Conservation (phyloP, 2,888 invertebrate genomes). For the Patella caerulea region DNA sequence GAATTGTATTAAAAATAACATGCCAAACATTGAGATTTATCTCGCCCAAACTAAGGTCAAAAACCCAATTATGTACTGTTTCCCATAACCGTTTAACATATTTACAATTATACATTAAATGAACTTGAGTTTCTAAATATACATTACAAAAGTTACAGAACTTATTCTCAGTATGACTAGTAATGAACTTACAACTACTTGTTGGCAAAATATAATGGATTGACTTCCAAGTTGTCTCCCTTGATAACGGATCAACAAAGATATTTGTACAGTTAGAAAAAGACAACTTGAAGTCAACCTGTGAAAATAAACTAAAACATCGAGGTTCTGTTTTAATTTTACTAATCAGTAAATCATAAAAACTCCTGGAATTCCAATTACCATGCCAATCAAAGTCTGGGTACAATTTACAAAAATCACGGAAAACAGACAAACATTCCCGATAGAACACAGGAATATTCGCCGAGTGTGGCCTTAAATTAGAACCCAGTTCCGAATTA, state of each 20-base stretch:
- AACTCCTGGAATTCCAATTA: not conserved
- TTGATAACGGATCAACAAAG: not conserved
- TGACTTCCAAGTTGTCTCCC: not conserved
- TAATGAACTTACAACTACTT: not conserved
- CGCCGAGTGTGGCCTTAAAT: slow-evolving; percentile 29
- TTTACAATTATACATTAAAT: not conserved
- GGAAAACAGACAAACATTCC: slow-evolving; percentile 16
- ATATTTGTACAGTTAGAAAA: not conserved
- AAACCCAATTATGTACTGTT: slow-evolving; percentile 5
- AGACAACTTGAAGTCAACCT: not conserved
- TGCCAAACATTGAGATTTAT: slow-evolving; percentile 10
- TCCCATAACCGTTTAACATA: not conserved
- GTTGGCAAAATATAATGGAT: not conserved
- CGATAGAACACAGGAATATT: slow-evolving; percentile 24
- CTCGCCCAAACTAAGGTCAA: slow-evolving; percentile 7
- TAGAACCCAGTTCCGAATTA: slow-evolving; percentile 19
- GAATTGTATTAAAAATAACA: not conserved
- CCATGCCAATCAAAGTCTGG: slow-evolving; percentile 2
- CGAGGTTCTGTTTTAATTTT: not conserved
- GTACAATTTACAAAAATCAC: slow-evolving; percentile 3
- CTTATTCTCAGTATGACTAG: not conserved
- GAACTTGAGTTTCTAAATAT: not conserved
- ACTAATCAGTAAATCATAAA: slow-evolving; percentile 4
- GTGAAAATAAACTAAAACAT: not conserved
- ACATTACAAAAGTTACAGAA: not conserved